Percentiles rank a stretch among this genome's conserved stretches.
phyloP scores from a whole-genome alignment of 2,888 invertebrate species.

The Willowsia nigromaculata region DNA sequence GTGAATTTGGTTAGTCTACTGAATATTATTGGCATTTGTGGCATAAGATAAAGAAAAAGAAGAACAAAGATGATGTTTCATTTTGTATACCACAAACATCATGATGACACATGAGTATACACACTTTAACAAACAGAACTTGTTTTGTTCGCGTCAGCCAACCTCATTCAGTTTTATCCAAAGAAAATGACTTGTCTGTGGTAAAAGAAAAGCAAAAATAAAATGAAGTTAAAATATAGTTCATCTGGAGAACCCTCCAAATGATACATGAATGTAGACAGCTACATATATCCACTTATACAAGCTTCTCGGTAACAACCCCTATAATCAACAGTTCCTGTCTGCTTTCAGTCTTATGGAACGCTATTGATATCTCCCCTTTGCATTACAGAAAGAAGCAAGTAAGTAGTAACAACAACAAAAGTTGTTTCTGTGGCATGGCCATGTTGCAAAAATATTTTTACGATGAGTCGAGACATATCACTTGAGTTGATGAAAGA shows the following conservation, averaged over 20 bases:
- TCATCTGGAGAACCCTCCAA: neutral
- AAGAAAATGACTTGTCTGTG: neutral
- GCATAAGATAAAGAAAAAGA: neutral
- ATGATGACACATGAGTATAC: neutral
- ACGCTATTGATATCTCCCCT: neutral
- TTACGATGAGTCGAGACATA: conserved; percentile 68
- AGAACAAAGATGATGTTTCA: neutral
- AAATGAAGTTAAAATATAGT: neutral
- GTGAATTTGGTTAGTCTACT: neutral
- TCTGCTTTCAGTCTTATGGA: neutral
- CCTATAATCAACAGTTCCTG: conserved; percentile 1
- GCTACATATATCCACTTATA: neutral
- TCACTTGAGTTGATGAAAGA: conserved; percentile 71
- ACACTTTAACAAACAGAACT: neutral
- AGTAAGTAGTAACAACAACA: neutral
- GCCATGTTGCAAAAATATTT: conserved; percentile 65
- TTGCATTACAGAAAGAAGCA: neutral
- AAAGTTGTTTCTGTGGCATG: conserved; percentile 40
- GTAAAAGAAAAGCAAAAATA: conserved; percentile 13
- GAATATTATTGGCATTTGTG: neutral
- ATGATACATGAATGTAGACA: neutral
- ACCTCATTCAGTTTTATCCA: neutral
- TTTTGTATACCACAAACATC: neutral
- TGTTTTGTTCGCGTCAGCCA: neutral
- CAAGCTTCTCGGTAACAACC: neutral